These are phyloP conservation scores for Drosophila mulleri DNA, from an alignment of 2,888 invertebrate genomes.

Conservation along the genomic window DNA sequence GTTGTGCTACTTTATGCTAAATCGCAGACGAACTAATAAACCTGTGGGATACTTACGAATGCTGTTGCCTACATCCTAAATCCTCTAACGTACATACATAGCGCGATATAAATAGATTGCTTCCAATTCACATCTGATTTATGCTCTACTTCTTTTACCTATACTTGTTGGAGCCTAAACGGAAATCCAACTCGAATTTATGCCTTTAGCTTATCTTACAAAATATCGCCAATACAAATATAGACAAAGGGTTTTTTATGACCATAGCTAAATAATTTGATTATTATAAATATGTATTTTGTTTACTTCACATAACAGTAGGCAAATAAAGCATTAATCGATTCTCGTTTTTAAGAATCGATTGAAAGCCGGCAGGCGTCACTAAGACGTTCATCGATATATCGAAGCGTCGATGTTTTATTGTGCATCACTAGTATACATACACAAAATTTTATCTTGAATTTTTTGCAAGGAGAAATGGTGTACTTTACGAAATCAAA, in stretches of 20 bases:
- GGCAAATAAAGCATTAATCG: no score
- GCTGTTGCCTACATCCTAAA: background rate
- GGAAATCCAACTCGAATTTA: background rate
- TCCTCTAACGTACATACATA: no score
- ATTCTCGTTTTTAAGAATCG: background rate
- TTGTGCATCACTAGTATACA: slow-evolving; percentile 25
- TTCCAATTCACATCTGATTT: background rate
- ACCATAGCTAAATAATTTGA: background rate
- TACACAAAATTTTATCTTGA: slow-evolving; percentile 46
- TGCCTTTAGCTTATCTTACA: background rate
- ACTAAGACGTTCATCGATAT: background rate
- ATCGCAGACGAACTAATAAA: background rate
- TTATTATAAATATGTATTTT: background rate
- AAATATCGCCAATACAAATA: background rate
- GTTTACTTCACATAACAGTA: background rate
- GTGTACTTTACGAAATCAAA: slow-evolving; percentile 61
- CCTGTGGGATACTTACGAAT: background rate
- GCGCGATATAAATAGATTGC: background rate
- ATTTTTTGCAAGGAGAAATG: slow-evolving; percentile 55
- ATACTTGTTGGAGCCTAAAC: background rate
- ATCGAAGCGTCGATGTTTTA: background rate
- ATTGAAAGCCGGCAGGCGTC: slow-evolving; percentile 1
- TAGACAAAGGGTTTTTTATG: background rate
- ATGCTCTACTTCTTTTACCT: background rate
- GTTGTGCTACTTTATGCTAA: background rate